phyloP scores from a whole-genome alignment of 1,140 invertebrate species.

The Gryllus bimaculatus region DNA sequence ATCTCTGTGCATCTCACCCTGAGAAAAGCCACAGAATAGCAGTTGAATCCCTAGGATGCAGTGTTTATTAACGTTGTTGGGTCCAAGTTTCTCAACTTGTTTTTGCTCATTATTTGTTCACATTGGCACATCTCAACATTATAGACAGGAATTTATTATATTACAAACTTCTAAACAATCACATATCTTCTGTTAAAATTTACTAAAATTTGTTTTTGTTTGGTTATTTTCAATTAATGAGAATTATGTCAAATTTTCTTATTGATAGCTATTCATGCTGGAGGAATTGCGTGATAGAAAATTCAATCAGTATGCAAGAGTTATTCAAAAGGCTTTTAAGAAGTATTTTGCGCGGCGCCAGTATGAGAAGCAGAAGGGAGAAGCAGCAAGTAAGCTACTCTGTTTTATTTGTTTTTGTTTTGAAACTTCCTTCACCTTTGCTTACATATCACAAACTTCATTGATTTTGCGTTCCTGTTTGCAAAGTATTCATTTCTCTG shows the following conservation, averaged over 20 bases:
- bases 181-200: not conserved
- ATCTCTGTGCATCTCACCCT: too few relatives aligned
- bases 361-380: conserved; percentile 48
- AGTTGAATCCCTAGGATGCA: too few relatives aligned
- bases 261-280: conserved; percentile 54
- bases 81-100: not conserved
- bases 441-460: too few relatives aligned
- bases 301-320: conserved; percentile 57
- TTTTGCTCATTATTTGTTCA: not conserved
- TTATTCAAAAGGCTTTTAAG: conserved; percentile 64
- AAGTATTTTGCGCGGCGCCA: conserved; percentile 56
- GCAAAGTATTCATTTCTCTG: too few relatives aligned
- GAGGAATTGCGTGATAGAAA: conserved; percentile 63
- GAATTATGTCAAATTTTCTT: conserved; percentile 7
- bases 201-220: not conserved
- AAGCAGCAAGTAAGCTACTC: conserved; percentile 38
- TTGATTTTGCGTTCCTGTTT: too few relatives aligned
- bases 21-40: too few relatives aligned
- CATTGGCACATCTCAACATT: too few relatives aligned
- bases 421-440: too few relatives aligned
- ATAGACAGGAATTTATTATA: too few relatives aligned
- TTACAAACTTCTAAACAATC: too few relatives aligned
- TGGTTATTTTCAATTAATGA: not conserved
- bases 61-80: not conserved
- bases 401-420: not conserved